A percentile compares a stretch with the other conserved stretches of the same genome.
phyloP scores from a whole-genome alignment of 2,113 vertebrate species.

The Suncus etruscus region DNA sequence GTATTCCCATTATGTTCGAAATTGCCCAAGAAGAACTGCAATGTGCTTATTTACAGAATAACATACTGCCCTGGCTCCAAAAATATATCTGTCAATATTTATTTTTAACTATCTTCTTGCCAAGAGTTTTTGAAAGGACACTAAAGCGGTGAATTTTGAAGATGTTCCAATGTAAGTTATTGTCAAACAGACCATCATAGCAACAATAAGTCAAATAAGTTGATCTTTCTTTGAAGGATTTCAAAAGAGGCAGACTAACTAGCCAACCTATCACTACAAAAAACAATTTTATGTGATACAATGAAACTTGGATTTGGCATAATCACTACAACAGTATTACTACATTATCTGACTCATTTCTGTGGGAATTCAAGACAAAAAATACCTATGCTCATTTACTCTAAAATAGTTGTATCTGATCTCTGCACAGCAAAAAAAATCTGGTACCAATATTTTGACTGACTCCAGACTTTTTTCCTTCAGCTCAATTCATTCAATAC shows the following conservation, averaged over 20 bases:
- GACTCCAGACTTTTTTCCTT: neutral
- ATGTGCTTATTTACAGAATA: slow-evolving; percentile 50
- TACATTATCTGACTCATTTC: neutral
- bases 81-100: slow-evolving; percentile 71
- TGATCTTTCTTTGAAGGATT: slow-evolving; percentile 72
- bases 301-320: slow-evolving; percentile 55
- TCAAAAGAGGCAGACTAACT: slow-evolving; percentile 68
- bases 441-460: neutral
- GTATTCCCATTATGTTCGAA: slow-evolving; percentile 52
- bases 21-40: slow-evolving; percentile 54
- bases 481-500: slow-evolving; percentile 9
- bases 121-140: slow-evolving; percentile 65
- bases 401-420: neutral
- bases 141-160: slow-evolving; percentile 71
- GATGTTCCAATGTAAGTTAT: slow-evolving; percentile 68
- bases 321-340: neutral
- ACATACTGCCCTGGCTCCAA: slow-evolving; percentile 21
- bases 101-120: slow-evolving; percentile 69
- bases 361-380: slow-evolving; percentile 45
- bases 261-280: slow-evolving; percentile 57
- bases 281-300: slow-evolving; percentile 30
- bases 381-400: neutral
- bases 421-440: neutral
- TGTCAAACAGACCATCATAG: slow-evolving; percentile 58
- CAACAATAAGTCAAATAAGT: slow-evolving; percentile 64